Evolutionary conservation across 2,888 invertebrate genomes (phyloP), one percentile per base, ranked within the genome.

Genomic region (Acholoe squamosa): DNA sequence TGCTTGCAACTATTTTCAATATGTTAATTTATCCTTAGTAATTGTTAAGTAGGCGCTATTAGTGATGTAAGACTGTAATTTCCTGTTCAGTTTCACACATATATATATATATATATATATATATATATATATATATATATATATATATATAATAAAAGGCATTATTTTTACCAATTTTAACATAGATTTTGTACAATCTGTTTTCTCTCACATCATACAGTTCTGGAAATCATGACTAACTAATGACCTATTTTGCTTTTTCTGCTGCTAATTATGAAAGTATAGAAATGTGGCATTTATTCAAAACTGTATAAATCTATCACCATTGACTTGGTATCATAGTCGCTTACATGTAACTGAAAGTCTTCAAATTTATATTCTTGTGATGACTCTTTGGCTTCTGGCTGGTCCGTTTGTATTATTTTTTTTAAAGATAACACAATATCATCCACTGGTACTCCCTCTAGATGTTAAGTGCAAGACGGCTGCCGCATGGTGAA

Each of bases 401-500:
- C n/a, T 76, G 25, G 28, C 76, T 76, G 76, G 31, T 28, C 31
- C 7, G 76, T 76, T 76, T 28, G 76, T 31, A 76, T 25, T 1
- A 10, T 7, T 43, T 43, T 43, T n/a, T n/a, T n/a, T n/a, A n/a
- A n/a, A n/a, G n/a, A n/a, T n/a, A 43, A 43, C 3, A 43, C 3
- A 43, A 43, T 43, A 7, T 43, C n/a, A n/a, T n/a, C 43, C 10
- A 43, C 43, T 43, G n/a, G n/a, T 43, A 43, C 43, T 43, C 5
- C 5, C 61, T 3, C 61, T 61, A 61, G 61, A 61, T n/a, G 61
- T 61, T 61, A 61, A 61, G 61, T 19, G 22, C 61, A 19, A n/a
- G 61, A n/a, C 76, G 16, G 28, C 31, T 76, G 76, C 16, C 43
- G 80, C 80, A 80, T 80, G 80, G 80, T 80, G 80, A 80, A 80